These are phyloP conservation scores for Glandiceps talaboti DNA, from an alignment of 53 echinoderm and acorn worm species.

Conservation along the genomic window DNA sequence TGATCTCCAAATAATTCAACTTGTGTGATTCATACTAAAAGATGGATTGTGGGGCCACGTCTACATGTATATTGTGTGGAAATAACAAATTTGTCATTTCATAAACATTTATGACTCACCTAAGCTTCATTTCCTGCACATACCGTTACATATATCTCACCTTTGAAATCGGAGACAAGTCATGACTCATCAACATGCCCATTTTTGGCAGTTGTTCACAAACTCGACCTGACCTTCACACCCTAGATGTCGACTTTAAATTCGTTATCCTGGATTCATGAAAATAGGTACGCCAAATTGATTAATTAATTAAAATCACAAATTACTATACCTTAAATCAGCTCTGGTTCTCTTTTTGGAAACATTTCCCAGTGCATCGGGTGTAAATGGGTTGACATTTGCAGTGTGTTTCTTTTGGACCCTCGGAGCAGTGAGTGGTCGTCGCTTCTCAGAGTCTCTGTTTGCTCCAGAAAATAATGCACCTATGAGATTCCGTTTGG, in stretches of 20 bases:
- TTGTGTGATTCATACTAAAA: no score
- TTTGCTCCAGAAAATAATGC: not conserved
- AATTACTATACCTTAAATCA: slow-evolving; percentile 5
- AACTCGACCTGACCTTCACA: not conserved
- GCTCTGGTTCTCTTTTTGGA: slow-evolving; percentile 59
- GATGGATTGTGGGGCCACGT: no score
- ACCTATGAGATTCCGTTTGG: not conserved
- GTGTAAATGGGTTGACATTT: slow-evolving; percentile 93
- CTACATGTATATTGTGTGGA: no score
- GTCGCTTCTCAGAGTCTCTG: slow-evolving; percentile 21
- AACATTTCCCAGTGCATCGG: slow-evolving; percentile 44
- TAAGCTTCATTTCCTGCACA: no score
- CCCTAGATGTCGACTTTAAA: not conserved
- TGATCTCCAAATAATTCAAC: no score
- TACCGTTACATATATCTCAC: no score
- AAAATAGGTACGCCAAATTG: no score
- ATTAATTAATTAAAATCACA: not conserved
- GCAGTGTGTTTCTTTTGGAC: slow-evolving; percentile 23
- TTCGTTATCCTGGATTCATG: no score
- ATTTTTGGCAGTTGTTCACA: not conserved
- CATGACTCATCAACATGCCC: not conserved
- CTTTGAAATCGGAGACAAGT: no score
- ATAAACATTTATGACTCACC: no score
- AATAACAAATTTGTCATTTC: no score
- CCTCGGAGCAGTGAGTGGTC: slow-evolving; percentile 8